Conservation (phyloP, 2,888 invertebrate species). For the Pandemis cinnamomeana region DNA sequence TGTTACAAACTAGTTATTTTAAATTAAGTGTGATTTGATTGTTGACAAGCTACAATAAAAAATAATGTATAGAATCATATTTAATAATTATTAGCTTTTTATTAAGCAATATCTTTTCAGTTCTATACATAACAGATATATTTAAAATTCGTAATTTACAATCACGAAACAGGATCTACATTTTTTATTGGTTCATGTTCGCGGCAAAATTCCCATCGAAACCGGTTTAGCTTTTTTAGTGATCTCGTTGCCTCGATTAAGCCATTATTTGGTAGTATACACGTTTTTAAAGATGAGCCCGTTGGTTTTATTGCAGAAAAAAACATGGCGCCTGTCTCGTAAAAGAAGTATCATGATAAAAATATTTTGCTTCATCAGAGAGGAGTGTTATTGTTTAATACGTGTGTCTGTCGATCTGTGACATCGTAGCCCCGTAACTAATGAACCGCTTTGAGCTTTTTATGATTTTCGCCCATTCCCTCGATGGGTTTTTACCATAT, state of each 20-base stretch:
- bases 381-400: too few relatives aligned
- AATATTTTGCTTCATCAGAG: too few relatives aligned
- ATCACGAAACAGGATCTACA: conserved; percentile 31
- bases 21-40: neutral
- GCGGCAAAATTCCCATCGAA: conserved; percentile 23
- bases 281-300: conserved; percentile 22
- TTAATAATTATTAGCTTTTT: neutral
- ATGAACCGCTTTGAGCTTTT: too few relatives aligned
- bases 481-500: too few relatives aligned
- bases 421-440: too few relatives aligned
- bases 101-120: neutral
- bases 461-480: too few relatives aligned
- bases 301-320: conserved; percentile 1
- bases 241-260: conserved; percentile 32
- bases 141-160: conserved; percentile 4
- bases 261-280: conserved; percentile 37
- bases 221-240: conserved; percentile 38
- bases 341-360: neutral
- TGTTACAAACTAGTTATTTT: neutral
- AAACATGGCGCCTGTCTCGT: too few relatives aligned
- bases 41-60: neutral
- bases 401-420: too few relatives aligned
- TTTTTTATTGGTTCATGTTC: conserved; percentile 26
- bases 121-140: neutral
- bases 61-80: neutral